Evolutionary conservation across 2,113 vertebrate species (phyloP), one percentile per base, ranked within the genome.

Genomic region (Crypturellus undulatus): DNA sequence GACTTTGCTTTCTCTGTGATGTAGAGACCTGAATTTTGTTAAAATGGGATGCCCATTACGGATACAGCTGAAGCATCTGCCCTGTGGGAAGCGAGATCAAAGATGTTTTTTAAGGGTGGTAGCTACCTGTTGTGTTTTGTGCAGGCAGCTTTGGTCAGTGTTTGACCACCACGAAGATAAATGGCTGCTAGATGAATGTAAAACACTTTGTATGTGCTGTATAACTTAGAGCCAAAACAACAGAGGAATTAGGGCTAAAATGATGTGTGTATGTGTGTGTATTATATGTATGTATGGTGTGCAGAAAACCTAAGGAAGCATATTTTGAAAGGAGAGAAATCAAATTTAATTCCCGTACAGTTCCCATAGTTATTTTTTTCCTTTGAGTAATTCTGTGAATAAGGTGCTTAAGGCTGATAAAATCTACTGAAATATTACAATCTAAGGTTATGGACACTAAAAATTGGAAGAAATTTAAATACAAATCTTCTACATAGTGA

Each of bases 31-130:
- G 71, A 70, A 43, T 85, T 94, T 42, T 93, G 9, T 79, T 67
- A 42, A 40, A 40, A 51, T 47, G 25, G 1, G 4, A 24, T 75
- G 19, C 14, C 69, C 3, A 2, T 2, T 87, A 67, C 65, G 36
- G 15, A 72, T 70, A 28, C 7, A 32, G 21, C 42, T 18, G 28
- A 65, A 59, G 60, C 17, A 3, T 19, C 3, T 0, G 0, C 24
- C 9, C 18, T 79, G 18, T 60, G 36, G 62, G 26, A 88, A 30
- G 10, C n/a, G 28, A 83, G 16, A 22, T 52, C 21, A n/a, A 79
- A 82, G 58, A 4, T 3, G 6, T 65, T 43, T 84, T 79, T 82
- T 52, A 70, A 56, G 34, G 64, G 15, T 58, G 30, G 13, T 49
- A 36, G 30, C 51, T 36, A 40, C 34, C 10, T 75, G 4, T 1